phyloP scores from a whole-genome alignment of 2,888 invertebrate genomes.

The Troides oblongomaculatus region DNA sequence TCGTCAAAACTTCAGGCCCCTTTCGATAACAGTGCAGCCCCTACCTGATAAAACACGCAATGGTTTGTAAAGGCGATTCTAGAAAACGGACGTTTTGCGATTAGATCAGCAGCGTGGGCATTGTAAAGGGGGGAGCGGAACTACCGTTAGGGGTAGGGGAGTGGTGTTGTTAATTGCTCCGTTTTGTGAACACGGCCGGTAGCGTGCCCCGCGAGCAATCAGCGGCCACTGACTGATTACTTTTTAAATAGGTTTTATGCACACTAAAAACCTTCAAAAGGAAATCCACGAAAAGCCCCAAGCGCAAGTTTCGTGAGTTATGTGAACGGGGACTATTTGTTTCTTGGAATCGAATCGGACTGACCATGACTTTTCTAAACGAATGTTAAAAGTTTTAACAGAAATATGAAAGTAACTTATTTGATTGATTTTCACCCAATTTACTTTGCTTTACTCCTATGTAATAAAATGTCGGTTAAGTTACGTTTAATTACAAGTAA shows the following conservation, averaged over 20 bases:
- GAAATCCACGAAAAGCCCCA: conserved; percentile 64
- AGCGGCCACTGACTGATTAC: conserved; percentile 78
- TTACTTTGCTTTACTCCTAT: too few relatives aligned
- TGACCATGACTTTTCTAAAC: conserved; percentile 40
- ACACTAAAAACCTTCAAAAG: conserved; percentile 73
- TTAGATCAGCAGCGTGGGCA: conserved; percentile 65
- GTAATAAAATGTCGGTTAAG: too few relatives aligned
- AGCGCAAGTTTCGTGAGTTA: conserved; percentile 53
- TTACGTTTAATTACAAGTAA: neutral
- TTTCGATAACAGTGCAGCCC: conserved; percentile 40
- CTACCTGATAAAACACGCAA: conserved; percentile 63
- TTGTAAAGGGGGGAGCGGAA: conserved; percentile 42
- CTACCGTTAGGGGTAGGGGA: conserved; percentile 44
- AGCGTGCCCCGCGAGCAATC: conserved; percentile 76
- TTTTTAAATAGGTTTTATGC: conserved; percentile 80
- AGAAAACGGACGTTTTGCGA: conserved; percentile 80
- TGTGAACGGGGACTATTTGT: conserved; percentile 56
- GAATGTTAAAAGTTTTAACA: neutral
- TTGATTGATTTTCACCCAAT: neutral
- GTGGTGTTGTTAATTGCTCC: conserved; percentile 77
- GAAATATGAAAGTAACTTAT: neutral
- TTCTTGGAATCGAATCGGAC: conserved; percentile 48
- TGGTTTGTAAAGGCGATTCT: conserved; percentile 76
- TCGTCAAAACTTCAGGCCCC: conserved; percentile 35
- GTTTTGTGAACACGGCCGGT: conserved; percentile 79